phyloP scores from a whole-genome alignment of 2,113 vertebrate species.

The Willisornis vidua region DNA sequence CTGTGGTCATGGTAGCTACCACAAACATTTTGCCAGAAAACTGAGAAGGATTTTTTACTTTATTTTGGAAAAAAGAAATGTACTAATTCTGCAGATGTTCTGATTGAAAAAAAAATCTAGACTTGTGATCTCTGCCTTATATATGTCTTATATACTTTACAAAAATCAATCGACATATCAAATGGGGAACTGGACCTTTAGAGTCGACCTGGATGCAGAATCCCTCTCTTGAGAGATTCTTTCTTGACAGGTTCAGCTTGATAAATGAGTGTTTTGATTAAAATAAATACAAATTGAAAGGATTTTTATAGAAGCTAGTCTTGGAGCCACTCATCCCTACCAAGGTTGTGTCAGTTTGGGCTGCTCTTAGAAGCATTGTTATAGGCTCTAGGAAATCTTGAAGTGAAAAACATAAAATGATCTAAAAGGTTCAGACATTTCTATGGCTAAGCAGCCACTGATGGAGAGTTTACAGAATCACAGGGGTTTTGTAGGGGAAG shows the following conservation, averaged over 20 bases:
- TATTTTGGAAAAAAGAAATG: not conserved
- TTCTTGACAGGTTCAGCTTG: not conserved
- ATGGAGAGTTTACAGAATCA: not conserved
- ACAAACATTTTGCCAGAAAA: not conserved
- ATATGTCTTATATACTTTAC: not conserved
- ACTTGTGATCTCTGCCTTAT: not conserved
- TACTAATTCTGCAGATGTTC: not conserved
- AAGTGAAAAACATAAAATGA: not conserved
- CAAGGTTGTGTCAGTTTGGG: not conserved
- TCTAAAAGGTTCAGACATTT: not conserved
- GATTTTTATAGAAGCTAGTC: not conserved
- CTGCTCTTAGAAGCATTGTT: not conserved
- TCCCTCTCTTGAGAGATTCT: not conserved
- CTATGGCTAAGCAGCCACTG: not conserved
- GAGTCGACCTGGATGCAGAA: not conserved
- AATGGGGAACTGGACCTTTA: not conserved
- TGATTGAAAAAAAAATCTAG: not conserved
- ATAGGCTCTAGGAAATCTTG: not conserved
- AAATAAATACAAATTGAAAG: not conserved
- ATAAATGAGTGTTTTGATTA: not conserved
- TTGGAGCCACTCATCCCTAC: not conserved
- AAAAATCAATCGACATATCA: not conserved
- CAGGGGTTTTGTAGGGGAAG: rapidly evolving
- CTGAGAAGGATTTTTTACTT: not conserved
- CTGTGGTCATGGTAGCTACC: not conserved